A percentile compares a stretch with the other conserved stretches of the same genome.
phyloP scores from a whole-genome alignment of 2,888 invertebrate genomes.

The Chesias legatella region DNA sequence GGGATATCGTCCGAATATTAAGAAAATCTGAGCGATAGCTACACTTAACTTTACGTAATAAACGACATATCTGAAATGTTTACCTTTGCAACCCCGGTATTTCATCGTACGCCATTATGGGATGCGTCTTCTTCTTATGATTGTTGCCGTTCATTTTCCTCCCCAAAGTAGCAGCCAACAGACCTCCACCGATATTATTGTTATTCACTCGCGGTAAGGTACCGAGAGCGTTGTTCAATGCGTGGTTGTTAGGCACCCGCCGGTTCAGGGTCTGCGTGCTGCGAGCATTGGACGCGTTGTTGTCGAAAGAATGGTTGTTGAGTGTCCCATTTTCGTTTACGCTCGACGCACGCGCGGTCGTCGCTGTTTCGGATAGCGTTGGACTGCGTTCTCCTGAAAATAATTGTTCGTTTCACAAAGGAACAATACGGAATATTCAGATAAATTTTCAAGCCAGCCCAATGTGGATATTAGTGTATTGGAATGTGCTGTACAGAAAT shows the following conservation, averaged over 20 bases:
- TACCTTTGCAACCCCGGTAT: conserved; percentile 79
- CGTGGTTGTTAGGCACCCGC: conserved; percentile 54
- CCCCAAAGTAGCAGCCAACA: conserved; percentile 64
- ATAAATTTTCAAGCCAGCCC: no score
- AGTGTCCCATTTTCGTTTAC: conserved; percentile 73
- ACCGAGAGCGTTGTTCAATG: conserved; percentile 68
- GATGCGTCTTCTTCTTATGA: conserved; percentile 76
- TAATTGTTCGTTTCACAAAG: background rate
- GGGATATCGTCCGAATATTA: no score
- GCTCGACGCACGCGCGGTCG: conserved; percentile 89
- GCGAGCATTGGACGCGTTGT: conserved; percentile 55
- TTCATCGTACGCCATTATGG: conserved; percentile 80
- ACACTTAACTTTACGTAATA: no score
- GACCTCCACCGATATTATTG: conserved; percentile 51
- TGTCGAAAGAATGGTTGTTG: conserved; percentile 58
- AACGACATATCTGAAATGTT: no score
- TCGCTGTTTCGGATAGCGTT: conserved; percentile 90
- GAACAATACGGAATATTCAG: no score
- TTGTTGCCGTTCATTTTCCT: conserved; percentile 78
- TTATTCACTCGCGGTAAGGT: conserved; percentile 70
- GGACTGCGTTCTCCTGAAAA: conserved; percentile 87
- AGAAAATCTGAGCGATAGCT: no score
- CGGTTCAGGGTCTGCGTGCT: conserved; percentile 71
- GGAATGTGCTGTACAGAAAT: no score
- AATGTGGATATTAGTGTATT: no score